Evolutionary conservation across 1,140 invertebrate genomes (phyloP).

Genomic region (Pseudomyrmex concolor): DNA sequence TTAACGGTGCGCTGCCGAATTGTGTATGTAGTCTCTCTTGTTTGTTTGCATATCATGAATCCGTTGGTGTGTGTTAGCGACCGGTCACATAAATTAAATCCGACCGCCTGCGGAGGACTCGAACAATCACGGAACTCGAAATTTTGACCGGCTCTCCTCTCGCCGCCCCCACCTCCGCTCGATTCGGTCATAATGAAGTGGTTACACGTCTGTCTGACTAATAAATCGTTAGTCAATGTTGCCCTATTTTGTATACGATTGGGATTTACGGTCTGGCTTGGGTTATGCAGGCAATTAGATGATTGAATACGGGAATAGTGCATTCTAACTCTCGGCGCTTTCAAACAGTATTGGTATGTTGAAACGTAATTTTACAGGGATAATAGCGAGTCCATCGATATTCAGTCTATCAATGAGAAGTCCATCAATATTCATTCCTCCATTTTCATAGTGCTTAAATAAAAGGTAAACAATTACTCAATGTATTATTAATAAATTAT

Average conservation of each 20-base stretch:
- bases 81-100: constrained; percentile 53
- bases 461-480: constrained; percentile 2
- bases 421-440: background rate
- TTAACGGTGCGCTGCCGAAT: constrained; percentile 17
- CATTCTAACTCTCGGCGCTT: constrained; percentile 53
- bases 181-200: constrained; percentile 61
- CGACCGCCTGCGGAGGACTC: constrained; percentile 29
- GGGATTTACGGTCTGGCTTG: constrained; percentile 60
- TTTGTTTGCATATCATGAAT: constrained; percentile 56
- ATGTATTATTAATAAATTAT: too few species aligned
- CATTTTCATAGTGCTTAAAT: constrained; percentile 7
- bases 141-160: constrained; percentile 24
- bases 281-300: constrained; percentile 49
- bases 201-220: constrained; percentile 63
- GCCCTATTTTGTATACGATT: constrained; percentile 59
- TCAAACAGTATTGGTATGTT: constrained; percentile 27
- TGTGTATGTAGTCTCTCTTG: background rate
- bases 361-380: constrained; percentile 34
- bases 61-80: constrained; percentile 13
- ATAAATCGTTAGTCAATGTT: constrained; percentile 69
- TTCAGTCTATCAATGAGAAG: constrained; percentile 2
- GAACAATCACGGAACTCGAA: constrained; percentile 43
- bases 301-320: constrained; percentile 54
- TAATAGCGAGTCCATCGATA: constrained; percentile 29
- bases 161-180: background rate